Evolutionary conservation across 2,797 vertebrate species (phyloP), one percentile per base, ranked within the genome.

Genomic region (Enteromius mattozi): DNA sequence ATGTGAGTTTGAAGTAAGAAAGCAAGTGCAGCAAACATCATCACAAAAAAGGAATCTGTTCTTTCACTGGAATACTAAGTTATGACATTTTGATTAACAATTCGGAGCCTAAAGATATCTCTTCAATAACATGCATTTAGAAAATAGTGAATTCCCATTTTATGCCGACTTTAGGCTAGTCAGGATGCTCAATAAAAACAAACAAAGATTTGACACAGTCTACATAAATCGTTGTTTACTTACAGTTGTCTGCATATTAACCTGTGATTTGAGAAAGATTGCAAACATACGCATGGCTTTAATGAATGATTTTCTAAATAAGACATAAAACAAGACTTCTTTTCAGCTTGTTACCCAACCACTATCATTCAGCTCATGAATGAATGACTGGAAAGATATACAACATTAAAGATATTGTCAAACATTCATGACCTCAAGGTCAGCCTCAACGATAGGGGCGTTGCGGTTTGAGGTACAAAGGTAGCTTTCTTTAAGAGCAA

Each of bases 401-500:
- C 56, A 54, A 40, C 17, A 27, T 24, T n/a, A 54, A 66, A 72
- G 13, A 69, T 2, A 54, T 63, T 78, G 86, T 86, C 81, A 89
- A 87, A 86, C 81, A 61, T 82, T 86, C 7, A 84, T 61, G 17
- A 79, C 54, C 72, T 80, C 33, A 84, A 89, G 84, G 84, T 86
- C 69, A 78, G 63, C 69, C 69, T 83, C 77, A 17, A 6, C 45
- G 21, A 2, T 35, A 19, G 61, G 63, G 78, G 87, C 72, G 82
- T 83, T 84, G 49, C 74, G 56, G 27, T 33, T 19, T 12, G 4
- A 72, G n/a, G 74, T 75, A 83, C 83, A 87, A 78, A 87, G 71
- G 77, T 83, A 45, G 49, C 63, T 78, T 56, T 76, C 59, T 81
- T 40, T 61, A 54, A 65, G 13, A 33, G 66, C 42, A 42, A 37